Evolutionary conservation across 2,113 vertebrate species (phyloP), one percentile per base, ranked within the genome.

Genomic region (Poicephalus meyeri): DNA sequence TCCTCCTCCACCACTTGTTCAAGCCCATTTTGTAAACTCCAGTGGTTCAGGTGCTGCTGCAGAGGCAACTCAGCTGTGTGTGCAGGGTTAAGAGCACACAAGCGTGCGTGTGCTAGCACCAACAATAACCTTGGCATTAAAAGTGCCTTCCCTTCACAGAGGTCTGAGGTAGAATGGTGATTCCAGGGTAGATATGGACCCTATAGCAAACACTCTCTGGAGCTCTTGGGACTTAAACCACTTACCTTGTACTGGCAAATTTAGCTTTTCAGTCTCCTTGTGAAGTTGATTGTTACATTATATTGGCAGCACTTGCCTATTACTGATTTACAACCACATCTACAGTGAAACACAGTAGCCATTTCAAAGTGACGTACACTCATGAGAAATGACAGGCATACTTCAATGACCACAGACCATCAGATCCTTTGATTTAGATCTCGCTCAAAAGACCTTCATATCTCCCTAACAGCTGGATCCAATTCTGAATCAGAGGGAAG

Each of bases 381-480:
- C 55, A 19, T 73, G 28, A 69, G 70, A 58, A 87, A 80, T 65
- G 63, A 76, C 49, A 81, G 49, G 41, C 47, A 47, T 37, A 24
- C 39, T 85, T 85, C 68, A 87, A 56, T 90, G 79, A 56, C 64
- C 80, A 68, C 26, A 83, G 42, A 71, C 84, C 85, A 84, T 90
- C 79, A 65, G 64, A 88, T 83, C 71, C 33, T 83, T 70, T 65
- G 71, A 77, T 77, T 53, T 42, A 53, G 44, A 37, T 81, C 63
- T 80, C 31, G 18, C 55, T 70, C 53, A 78, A 47, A 80, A 91
- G 74, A 66, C 74, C 37, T 93, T 93, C 47, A 72, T 47, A 52
- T 96, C 82, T 86, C 49, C 56, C 56, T 68, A 74, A 74, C 88
- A 90, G 82, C 88, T 93, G 91, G 89, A 88, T 90, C 82, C 85